Base-by-base conservation (phyloP, 2,113 vertebrate species). In the Protobothrops mucrosquamatus region DNA sequence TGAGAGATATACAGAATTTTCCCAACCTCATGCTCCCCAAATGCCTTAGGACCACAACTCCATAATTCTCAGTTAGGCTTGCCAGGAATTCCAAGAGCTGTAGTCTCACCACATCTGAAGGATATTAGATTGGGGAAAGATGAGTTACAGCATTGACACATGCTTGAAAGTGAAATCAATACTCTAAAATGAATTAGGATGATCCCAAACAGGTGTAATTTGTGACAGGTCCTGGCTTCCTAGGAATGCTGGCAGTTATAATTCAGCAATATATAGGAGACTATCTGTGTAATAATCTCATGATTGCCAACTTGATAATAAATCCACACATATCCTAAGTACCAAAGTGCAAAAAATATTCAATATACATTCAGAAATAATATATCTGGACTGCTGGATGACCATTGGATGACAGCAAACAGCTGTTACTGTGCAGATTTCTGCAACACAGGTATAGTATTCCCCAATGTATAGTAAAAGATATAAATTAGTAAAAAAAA, bases 401-500 rank as follows among this genome's bases (percentile, higher is more conserved):
- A 81, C 69, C 6, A 81, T 34, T 39, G 69, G 15, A 39, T 39
- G 34, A 81, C 34, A 39, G 18, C 1, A 22, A 81, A 81, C n/a
- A 39, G 69, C 20, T 81, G 34, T 39, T 81, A 81, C 34, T 39
- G 69, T 22, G 34, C 69, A 81, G 18, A 39, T 81, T 20, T 81
- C 69, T 81, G 69, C 69, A 39, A 34, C 34, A 46, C n/a, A 46
- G 48, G 9, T 87, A 34, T 29, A 64, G 18, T 88, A 51, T 51
- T 0, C 0, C n/a, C 6, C 14, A 9, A 0, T 0, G 1, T 24
- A 69, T 64, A 88, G 18, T 22, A 88, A 91, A 92, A 81, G 74
- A 3, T 59, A 59, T 88, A 81, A 6, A 81, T 81, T 39, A 56
- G 18, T 56, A 39, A 34, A 39, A 39, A 51, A 48, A 48, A 48